phyloP scores from a whole-genome alignment of 1,140 invertebrate species.

The Pseudomyrmex cubaensis region DNA sequence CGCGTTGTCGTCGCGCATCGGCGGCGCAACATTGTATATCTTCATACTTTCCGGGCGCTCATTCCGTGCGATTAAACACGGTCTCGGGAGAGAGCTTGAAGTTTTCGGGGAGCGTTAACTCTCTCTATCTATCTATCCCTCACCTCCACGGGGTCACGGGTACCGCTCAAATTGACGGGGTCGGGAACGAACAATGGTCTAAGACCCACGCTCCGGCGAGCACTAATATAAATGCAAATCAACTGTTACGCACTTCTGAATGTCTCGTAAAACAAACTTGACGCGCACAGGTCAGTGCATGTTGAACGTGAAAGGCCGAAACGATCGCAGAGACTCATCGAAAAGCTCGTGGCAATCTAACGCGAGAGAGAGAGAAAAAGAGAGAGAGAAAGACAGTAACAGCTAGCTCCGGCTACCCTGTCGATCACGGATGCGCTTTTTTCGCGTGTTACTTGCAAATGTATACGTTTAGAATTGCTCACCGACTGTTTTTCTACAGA shows the following conservation, averaged over 20 bases:
- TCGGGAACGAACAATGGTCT: conserved; percentile 70
- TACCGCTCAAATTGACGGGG: conserved; percentile 66
- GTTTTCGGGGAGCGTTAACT: conserved; percentile 40
- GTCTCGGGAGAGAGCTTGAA: conserved; percentile 71
- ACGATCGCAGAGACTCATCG: conserved; percentile 62
- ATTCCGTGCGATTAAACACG: conserved; percentile 77
- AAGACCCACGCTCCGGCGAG: conserved; percentile 69
- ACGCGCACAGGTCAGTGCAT: conserved; percentile 53
- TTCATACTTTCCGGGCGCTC: conserved; percentile 68
- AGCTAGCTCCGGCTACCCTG: background rate
- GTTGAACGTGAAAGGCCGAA: conserved; percentile 19
- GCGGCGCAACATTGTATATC: conserved; percentile 36
- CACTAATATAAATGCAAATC: conserved; percentile 81
- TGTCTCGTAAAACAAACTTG: conserved; percentile 73
- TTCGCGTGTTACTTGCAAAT: conserved; percentile 17
- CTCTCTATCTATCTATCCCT: too few species aligned
- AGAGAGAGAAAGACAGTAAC: background rate
- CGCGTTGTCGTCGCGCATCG: background rate
- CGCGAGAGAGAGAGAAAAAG: background rate
- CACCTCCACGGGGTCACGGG: conserved; percentile 25
- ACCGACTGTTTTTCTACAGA: background rate
- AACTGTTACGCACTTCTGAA: conserved; percentile 72
- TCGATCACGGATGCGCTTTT: background rate
- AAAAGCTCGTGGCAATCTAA: conserved; percentile 44
- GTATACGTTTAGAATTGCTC: background rate